phyloP scores from a whole-genome alignment of 2,888 invertebrate genomes.

The Hirtodrosophila alboralis region DNA sequence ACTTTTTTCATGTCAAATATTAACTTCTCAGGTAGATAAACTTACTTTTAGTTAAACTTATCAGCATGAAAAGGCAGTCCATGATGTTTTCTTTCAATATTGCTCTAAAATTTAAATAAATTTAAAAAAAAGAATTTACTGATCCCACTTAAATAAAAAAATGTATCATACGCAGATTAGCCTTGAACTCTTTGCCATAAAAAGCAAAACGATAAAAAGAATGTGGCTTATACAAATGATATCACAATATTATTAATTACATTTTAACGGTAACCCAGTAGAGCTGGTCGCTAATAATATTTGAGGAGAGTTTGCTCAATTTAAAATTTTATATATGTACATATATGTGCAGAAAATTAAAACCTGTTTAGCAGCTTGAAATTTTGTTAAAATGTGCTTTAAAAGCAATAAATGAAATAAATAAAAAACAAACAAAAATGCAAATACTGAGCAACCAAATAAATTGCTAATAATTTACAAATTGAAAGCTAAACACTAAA shows the following conservation, averaged over 20 bases:
- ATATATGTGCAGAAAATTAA: constrained; percentile 25
- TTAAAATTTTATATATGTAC: constrained; percentile 7
- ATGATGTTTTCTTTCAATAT: no score
- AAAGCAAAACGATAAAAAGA: constrained; percentile 3
- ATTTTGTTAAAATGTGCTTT: constrained; percentile 35
- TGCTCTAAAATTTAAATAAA: no score
- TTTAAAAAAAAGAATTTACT: no score
- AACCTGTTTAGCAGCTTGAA: constrained; percentile 58
- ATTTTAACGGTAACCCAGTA: constrained; percentile 62
- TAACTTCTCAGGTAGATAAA: no score
- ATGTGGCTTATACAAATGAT: constrained; percentile 23
- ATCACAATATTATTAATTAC: constrained; percentile 54
- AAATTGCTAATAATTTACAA: constrained; percentile 74
- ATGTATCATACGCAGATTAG: constrained; percentile 37
- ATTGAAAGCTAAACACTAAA: constrained; percentile 42
- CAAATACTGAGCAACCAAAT: constrained; percentile 64
- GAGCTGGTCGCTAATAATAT: constrained; percentile 29
- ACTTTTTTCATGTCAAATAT: no score
- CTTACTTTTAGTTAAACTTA: no score
- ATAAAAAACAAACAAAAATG: constrained; percentile 64
- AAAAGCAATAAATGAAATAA: constrained; percentile 32
- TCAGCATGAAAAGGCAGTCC: no score
- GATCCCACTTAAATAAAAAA: constrained; percentile 48
- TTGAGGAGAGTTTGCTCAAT: constrained; percentile 26
- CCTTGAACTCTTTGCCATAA: constrained; percentile 52